phyloP scores from a whole-genome alignment of 2,888 invertebrate species.

The Cosmopolites sordidus region DNA sequence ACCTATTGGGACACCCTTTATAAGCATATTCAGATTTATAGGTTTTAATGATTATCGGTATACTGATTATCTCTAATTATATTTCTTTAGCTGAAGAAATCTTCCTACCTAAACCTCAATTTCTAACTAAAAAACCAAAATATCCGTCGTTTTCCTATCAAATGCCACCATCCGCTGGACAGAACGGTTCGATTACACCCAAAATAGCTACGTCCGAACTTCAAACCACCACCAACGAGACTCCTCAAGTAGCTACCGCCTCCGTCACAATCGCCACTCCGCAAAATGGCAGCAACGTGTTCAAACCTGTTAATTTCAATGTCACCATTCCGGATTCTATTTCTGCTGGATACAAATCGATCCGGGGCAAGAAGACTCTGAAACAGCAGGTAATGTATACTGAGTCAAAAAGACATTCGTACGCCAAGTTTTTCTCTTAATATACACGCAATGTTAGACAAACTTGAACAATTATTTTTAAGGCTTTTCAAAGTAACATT shows the following conservation, averaged over 20 bases:
- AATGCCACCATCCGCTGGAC: conserved; percentile 25
- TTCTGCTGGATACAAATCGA: conserved; percentile 9
- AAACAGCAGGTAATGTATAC: conserved; percentile 21
- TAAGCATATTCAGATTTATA: too few relatives aligned
- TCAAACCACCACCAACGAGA: background rate
- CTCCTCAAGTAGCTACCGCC: background rate
- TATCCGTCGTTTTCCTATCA: conserved; percentile 38
- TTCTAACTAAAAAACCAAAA: conserved; percentile 46
- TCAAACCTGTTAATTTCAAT: conserved; percentile 32
- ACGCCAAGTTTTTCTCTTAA: too few relatives aligned
- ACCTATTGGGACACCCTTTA: too few relatives aligned
- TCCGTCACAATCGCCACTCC: conserved; percentile 1
- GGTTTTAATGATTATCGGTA: too few relatives aligned
- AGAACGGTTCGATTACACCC: conserved; percentile 4
- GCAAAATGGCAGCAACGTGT: conserved; percentile 16
- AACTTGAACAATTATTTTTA: too few relatives aligned
- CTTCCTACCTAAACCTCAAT: conserved; percentile 43
- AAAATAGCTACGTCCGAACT: conserved; percentile 2
- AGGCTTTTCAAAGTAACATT: too few relatives aligned
- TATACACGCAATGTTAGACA: too few relatives aligned
- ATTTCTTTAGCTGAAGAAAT: conserved; percentile 36
- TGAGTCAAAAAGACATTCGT: too few relatives aligned
- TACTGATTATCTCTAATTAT: too few relatives aligned
- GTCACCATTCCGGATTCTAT: conserved; percentile 22
- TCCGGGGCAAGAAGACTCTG: conserved; percentile 16